Percentiles rank a stretch among this genome's conserved stretches.
Conservation (phyloP, 2,888 invertebrate genomes). For the Lamellibrachia satsuma region DNA sequence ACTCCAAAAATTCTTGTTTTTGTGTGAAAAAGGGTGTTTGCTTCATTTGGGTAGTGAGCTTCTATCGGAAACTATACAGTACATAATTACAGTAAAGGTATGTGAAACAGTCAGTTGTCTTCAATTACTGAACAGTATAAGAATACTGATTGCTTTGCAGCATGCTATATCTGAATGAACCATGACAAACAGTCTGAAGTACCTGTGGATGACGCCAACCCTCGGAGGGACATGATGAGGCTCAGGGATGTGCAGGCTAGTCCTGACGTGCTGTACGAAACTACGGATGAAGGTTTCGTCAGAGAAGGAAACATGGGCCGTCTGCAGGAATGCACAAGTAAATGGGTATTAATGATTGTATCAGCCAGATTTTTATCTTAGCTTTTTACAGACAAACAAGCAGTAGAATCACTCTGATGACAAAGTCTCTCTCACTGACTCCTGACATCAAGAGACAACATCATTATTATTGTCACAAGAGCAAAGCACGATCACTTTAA, state of each 20-base stretch:
- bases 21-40: too few relatives aligned
- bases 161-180: not conserved
- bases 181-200: not conserved
- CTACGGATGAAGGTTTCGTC: constrained; percentile 4
- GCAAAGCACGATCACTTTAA: too few relatives aligned
- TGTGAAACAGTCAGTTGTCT: not conserved
- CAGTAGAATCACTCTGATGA: too few relatives aligned
- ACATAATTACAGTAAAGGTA: too few relatives aligned
- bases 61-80: too few relatives aligned
- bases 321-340: not conserved
- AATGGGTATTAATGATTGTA: not conserved
- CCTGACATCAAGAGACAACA: too few relatives aligned
- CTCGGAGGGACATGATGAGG: not conserved
- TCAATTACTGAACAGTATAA: not conserved
- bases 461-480: too few relatives aligned
- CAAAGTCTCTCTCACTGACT: too few relatives aligned
- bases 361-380: too few relatives aligned
- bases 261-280: not conserved
- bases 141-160: not conserved
- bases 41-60: too few relatives aligned
- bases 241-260: not conserved
- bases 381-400: too few relatives aligned
- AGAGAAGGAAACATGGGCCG: not conserved
- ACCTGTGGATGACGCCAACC: not conserved
- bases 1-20: too few relatives aligned